Percentiles rank a stretch among this genome's conserved stretches.
phyloP scores from a whole-genome alignment of 2,888 invertebrate species.

The Eristalinus aeneus region DNA sequence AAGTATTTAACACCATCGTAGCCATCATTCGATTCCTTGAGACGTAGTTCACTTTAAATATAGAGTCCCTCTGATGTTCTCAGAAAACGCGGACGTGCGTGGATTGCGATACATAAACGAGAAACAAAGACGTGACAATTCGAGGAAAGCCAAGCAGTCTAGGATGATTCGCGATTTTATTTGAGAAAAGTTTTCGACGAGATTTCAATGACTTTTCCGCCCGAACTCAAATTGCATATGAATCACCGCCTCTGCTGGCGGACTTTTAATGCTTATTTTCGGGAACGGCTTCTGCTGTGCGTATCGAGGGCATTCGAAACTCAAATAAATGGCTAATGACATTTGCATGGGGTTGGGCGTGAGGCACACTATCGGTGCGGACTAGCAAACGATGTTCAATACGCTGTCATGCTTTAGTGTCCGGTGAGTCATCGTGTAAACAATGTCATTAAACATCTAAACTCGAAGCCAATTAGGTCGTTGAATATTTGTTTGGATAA shows the following conservation, averaged over 20 bases:
- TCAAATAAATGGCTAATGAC: conserved; percentile 33
- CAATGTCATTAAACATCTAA: conserved; percentile 30
- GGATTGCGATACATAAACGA: conserved; percentile 24
- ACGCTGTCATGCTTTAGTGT: not conserved
- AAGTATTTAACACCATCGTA: conserved; percentile 18
- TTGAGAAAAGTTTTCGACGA: conserved; percentile 33
- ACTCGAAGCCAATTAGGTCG: conserved; percentile 37
- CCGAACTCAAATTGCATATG: conserved; percentile 18
- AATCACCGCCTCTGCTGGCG: conserved; percentile 28
- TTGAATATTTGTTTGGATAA: conserved; percentile 54
- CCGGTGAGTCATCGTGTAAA: conserved; percentile 55
- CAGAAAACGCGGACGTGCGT: conserved; percentile 22
- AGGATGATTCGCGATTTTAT: conserved; percentile 57
- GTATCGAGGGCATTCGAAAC: conserved; percentile 42
- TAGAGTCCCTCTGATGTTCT: conserved; percentile 40
- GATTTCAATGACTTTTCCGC: conserved; percentile 30
- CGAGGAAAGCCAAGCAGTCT: conserved; percentile 68
- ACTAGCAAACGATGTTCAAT: not conserved
- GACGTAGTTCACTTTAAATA: conserved; percentile 39
- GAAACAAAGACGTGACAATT: conserved; percentile 39
- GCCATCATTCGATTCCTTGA: not conserved
- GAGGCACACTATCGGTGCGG: conserved; percentile 11
- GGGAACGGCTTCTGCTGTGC: conserved; percentile 62
- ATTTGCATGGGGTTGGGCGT: conserved; percentile 26
- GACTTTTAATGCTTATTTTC: conserved; percentile 46